Percentiles rank a stretch among this genome's conserved stretches.
Conservation (phyloP, 92 coral and sea anemone genomes). For the Pocillopora meandrina region DNA sequence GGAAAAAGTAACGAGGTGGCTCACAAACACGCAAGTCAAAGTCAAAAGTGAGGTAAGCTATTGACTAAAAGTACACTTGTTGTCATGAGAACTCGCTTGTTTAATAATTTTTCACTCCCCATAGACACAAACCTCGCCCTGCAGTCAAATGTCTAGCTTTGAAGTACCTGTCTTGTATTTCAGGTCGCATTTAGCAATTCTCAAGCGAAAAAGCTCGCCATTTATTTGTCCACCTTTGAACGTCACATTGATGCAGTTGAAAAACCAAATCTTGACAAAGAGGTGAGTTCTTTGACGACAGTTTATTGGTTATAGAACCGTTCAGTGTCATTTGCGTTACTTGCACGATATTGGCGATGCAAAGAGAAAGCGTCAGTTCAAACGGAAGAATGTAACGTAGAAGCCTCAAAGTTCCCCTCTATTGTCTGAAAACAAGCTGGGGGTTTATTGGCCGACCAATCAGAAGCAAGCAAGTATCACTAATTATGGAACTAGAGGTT, state of each 20-base stretch:
- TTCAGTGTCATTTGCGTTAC: neutral
- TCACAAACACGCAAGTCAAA: constrained; percentile 97
- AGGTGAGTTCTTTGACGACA: constrained; percentile 49
- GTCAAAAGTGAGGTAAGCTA: constrained; percentile 84
- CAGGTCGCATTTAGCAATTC: constrained; percentile 98
- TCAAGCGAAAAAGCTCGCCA: constrained; percentile 90
- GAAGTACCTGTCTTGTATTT: no score
- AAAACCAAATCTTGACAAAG: constrained; percentile 95
- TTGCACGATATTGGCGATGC: neutral
- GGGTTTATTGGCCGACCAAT: no score
- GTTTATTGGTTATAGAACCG: neutral
- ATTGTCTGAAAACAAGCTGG: no score
- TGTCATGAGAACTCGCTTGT: neutral
- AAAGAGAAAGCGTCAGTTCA: no score
- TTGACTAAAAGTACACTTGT: no score
- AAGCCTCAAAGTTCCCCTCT: no score
- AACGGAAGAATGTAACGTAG: no score
- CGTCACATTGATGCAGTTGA: constrained; percentile 98
- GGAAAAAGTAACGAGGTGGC: constrained; percentile 92
- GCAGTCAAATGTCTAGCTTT: neutral
- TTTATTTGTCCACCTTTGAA: constrained; percentile 84
- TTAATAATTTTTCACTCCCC: neutral
- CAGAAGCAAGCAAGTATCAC: no score
- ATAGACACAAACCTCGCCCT: neutral
- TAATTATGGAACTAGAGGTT: no score